Conservation (phyloP, 2,797 vertebrate genomes). For the Galagoides demidoff region DNA sequence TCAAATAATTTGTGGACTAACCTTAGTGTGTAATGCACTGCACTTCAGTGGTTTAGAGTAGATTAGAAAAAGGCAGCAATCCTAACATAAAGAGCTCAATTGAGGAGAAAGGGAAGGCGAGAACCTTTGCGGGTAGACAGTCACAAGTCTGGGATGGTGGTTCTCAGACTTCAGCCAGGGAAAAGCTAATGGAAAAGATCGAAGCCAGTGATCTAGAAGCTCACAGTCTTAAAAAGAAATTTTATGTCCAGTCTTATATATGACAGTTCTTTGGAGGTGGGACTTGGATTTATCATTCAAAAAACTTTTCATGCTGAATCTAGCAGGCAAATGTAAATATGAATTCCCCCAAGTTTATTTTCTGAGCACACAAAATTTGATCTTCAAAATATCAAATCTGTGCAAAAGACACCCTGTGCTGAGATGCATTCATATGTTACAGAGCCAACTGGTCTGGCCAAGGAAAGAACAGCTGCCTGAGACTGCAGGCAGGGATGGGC, state of each 20-base stretch:
- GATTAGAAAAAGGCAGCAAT: conserved; percentile 9
- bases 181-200: not conserved
- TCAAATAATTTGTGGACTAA: not conserved
- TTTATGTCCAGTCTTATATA: not conserved
- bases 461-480: conserved; percentile 1
- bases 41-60: not conserved
- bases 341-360: conserved; percentile 34
- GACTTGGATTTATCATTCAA: not conserved
- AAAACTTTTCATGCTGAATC: conserved; percentile 17
- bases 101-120: not conserved
- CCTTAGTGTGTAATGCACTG: not conserved
- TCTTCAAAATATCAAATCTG: conserved; percentile 42
- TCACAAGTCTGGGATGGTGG: not conserved
- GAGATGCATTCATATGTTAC: not conserved
- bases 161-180: not conserved
- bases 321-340: not conserved
- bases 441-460: not conserved
- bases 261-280: not conserved
- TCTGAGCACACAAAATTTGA: conserved; percentile 35
- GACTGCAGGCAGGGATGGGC: not conserved
- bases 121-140: not conserved
- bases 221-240: not conserved
- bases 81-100: not conserved
- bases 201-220: not conserved
- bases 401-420: conserved; percentile 42